Conservation (phyloP, 2,113 vertebrate genomes). For the Sander vitreus region DNA sequence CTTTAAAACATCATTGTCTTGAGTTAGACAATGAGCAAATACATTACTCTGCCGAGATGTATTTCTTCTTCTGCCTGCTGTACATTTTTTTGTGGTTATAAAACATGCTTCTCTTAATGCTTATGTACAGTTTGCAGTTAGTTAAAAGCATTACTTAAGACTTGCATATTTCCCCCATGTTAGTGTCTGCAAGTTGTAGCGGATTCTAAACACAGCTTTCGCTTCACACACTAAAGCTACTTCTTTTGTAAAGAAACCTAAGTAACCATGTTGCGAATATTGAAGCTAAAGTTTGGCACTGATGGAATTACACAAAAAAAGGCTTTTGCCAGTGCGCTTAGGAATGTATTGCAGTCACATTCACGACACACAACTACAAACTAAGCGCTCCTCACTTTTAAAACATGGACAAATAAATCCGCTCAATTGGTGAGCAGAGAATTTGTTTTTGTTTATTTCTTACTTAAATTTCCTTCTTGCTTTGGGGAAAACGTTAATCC, state of each 20-base stretch:
- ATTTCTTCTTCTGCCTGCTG: neutral
- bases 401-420: slow-evolving; percentile 36
- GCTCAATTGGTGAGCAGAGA: slow-evolving; percentile 36
- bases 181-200: neutral
- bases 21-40: neutral
- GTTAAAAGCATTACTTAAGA: neutral
- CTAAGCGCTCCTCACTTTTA: slow-evolving; percentile 19
- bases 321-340: neutral
- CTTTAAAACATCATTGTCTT: neutral
- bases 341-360: neutral
- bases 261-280: slow-evolving; percentile 17
- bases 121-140: neutral
- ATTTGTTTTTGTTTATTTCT: slow-evolving; percentile 49
- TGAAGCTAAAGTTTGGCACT: slow-evolving; percentile 27
- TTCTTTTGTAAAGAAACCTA: slow-evolving; percentile 34
- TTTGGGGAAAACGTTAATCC: slow-evolving; percentile 51
- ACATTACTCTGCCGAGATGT: neutral
- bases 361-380: slow-evolving; percentile 10
- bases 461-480: slow-evolving; percentile 37
- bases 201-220: neutral
- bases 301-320: slow-evolving; percentile 27
- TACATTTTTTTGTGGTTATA: neutral
- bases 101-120: neutral
- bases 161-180: neutral
- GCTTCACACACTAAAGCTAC: neutral